phyloP scores from a whole-genome alignment of 1,140 invertebrate genomes.

The Zaprionus taronus region DNA sequence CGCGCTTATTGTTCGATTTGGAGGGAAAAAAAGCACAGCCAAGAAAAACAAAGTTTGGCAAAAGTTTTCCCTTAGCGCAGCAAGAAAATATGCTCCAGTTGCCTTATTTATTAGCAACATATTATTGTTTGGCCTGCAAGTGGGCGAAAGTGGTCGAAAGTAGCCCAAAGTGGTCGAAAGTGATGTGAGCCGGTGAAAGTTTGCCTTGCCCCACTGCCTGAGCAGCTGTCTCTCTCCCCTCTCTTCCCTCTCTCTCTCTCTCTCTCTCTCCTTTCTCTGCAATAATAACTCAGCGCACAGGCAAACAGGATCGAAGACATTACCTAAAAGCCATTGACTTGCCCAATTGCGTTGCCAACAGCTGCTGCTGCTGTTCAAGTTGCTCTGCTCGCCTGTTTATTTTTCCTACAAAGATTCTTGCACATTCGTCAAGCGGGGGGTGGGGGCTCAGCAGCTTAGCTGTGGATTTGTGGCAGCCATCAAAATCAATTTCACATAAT shows the following conservation, averaged over 20 bases:
- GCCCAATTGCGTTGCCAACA: constrained; percentile 23
- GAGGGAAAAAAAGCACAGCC: constrained; percentile 22
- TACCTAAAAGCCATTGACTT: constrained; percentile 45
- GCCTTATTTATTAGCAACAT: constrained; percentile 78
- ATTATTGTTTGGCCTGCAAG: constrained; percentile 66
- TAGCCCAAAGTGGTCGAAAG: constrained; percentile 31
- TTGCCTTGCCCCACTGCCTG: constrained; percentile 17
- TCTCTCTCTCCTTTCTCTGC: background rate
- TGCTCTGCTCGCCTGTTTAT: constrained; percentile 28
- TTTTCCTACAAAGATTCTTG: constrained; percentile 33
- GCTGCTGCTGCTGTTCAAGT: constrained; percentile 31
- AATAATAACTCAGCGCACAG: constrained; percentile 27
- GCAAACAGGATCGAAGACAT: constrained; percentile 37
- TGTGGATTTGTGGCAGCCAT: constrained; percentile 30
- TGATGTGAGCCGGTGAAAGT: constrained; percentile 45
- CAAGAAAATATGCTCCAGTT: constrained; percentile 40
- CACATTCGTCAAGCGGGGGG: constrained; percentile 8
- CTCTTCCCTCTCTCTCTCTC: constrained; percentile 4
- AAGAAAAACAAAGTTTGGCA: constrained; percentile 50
- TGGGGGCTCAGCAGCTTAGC: constrained; percentile 1
- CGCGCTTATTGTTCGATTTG: constrained; percentile 56
- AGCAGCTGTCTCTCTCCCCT: constrained; percentile 31
- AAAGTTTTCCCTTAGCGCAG: constrained; percentile 50
- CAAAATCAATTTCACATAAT: constrained; percentile 69
- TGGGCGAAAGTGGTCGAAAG: constrained; percentile 1